A percentile compares a stretch with the other conserved stretches of the same genome.
Evolutionary conservation across 92 coral and sea anemone genomes (phyloP).

Genomic region (Isaurus tuberculatus): DNA sequence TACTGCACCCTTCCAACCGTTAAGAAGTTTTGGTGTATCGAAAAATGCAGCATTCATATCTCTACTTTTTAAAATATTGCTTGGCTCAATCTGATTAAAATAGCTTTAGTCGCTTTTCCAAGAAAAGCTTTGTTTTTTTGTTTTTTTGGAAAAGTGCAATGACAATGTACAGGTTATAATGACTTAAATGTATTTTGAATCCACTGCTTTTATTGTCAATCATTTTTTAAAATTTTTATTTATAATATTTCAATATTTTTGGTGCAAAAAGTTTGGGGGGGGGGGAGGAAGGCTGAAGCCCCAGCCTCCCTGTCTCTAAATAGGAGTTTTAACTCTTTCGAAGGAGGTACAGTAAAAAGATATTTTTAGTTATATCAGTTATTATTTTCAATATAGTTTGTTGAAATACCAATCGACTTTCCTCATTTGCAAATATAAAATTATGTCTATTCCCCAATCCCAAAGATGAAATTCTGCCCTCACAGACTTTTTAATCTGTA

Average conservation of each 20-base stretch:
- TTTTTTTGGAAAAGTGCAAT: neutral
- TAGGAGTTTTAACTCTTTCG: neutral
- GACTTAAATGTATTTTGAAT: neutral
- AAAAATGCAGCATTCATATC: neutral
- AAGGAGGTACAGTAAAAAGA: neutral
- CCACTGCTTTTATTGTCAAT: too few species aligned
- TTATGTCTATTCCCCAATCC: neutral
- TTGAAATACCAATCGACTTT: neutral
- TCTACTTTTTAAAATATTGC: neutral
- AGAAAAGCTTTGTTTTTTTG: neutral
- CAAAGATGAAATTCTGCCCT: neutral
- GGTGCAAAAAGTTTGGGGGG: too few species aligned
- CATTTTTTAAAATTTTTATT: too few species aligned
- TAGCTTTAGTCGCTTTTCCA: neutral
- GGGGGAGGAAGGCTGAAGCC: too few species aligned
- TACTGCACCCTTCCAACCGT: neutral
- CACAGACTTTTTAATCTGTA: too few species aligned
- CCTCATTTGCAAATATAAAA: neutral
- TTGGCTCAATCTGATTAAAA: neutral
- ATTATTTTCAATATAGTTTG: neutral
- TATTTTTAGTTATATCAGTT: neutral
- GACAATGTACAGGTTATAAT: neutral
- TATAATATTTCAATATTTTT: too few species aligned
- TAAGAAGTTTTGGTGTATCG: neutral
- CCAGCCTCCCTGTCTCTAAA: too few species aligned